Evolutionary conservation across 30 jellyfish, hydroid and myxozoan genomes (phyloP).

Genomic region (Chironex yamaguchii): DNA sequence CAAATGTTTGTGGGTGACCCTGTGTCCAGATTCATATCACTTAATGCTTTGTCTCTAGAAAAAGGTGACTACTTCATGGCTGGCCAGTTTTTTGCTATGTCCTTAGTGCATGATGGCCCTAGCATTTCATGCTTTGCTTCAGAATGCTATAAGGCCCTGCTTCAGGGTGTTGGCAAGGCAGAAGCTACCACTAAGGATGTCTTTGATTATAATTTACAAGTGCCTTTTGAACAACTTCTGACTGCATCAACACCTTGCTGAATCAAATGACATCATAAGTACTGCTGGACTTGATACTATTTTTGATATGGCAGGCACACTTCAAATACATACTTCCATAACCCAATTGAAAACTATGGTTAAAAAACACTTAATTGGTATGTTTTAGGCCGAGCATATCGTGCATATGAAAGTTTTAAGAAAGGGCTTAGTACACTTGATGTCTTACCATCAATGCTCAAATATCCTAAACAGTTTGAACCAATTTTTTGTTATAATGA

Average conservation of each 20-base stretch:
- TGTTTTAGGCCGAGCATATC: slow-evolving; percentile 61
- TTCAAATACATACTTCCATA: slow-evolving; percentile 44
- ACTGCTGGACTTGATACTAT: slow-evolving; percentile 57
- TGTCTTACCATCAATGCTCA: slow-evolving; percentile 23
- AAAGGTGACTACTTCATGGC: slow-evolving; percentile 69
- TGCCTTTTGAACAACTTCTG: slow-evolving; percentile 63
- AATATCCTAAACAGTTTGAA: slow-evolving; percentile 5
- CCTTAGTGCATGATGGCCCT: slow-evolving; percentile 69
- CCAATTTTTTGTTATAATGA: slow-evolving; percentile 19
- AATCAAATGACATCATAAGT: slow-evolving; percentile 53
- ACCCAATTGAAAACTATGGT: slow-evolving; percentile 55
- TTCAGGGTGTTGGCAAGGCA: slow-evolving; percentile 59
- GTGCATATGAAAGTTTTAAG: slow-evolving; percentile 56
- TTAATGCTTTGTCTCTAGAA: slow-evolving; percentile 50
- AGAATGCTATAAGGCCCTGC: slow-evolving; percentile 69
- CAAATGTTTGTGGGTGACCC: slow-evolving; percentile 60
- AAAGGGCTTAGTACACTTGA: slow-evolving; percentile 45
- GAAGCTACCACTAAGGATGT: slow-evolving; percentile 60
- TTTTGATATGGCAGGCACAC: slow-evolving; percentile 68
- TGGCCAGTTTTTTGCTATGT: slow-evolving; percentile 56
- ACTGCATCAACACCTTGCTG: slow-evolving; percentile 65
- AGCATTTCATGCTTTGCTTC: slow-evolving; percentile 61
- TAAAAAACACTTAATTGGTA: slow-evolving; percentile 47
- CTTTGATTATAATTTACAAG: slow-evolving; percentile 42
- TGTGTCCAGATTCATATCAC: slow-evolving; percentile 47